phyloP scores from a whole-genome alignment of 2,797 vertebrate species.

The Phrynocephalus forsythii region DNA sequence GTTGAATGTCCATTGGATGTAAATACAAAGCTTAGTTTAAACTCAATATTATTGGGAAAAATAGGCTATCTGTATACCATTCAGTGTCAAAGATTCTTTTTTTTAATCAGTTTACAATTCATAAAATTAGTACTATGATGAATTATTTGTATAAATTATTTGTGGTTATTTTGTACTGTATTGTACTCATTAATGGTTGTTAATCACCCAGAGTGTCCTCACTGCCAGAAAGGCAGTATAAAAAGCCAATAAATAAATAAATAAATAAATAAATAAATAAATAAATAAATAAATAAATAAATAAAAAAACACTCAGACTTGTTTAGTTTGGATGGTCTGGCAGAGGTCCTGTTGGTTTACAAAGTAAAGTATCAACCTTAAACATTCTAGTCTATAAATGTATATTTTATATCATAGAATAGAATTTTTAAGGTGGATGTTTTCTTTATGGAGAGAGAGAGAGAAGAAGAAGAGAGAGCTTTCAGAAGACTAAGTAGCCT shows the following conservation, averaged over 20 bases:
- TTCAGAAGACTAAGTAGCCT: slow-evolving; percentile 24
- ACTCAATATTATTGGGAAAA: neutral
- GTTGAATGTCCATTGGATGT: slow-evolving; percentile 10
- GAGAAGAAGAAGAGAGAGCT: neutral
- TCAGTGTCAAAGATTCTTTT: neutral
- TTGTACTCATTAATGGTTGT: too few species aligned
- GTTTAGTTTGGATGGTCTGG: neutral
- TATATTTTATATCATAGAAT: neutral
- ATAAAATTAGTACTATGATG: neutral
- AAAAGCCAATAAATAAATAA: too few species aligned
- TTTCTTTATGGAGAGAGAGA: neutral
- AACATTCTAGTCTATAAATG: too few species aligned
- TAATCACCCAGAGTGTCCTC: too few species aligned
- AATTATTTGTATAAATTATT: too few species aligned
- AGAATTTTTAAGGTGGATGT: neutral
- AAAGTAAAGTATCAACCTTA: too few species aligned
- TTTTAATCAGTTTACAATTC: neutral
- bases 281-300: too few species aligned
- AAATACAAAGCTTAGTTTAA: neutral
- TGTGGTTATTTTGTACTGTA: too few species aligned
- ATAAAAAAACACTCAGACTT: neutral
- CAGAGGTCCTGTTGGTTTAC: neutral
- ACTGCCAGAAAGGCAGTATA: too few species aligned
- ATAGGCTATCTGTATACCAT: neutral
- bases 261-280: too few species aligned